phyloP scores from a whole-genome alignment of 2,888 invertebrate genomes.

The Hypselothyrea guttata region DNA sequence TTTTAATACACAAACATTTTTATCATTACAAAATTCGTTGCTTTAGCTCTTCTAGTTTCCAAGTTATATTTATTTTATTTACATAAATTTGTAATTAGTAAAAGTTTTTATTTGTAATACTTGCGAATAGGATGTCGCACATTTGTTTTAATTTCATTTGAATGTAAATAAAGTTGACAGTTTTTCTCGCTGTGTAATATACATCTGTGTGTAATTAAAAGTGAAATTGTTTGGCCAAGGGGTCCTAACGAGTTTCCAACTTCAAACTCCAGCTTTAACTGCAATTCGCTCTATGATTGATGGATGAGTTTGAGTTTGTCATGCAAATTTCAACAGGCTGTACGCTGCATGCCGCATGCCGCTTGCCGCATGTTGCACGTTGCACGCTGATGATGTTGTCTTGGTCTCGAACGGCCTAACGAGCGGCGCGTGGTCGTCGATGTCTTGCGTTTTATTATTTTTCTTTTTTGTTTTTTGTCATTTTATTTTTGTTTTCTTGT shows the following conservation, averaged over 20 bases:
- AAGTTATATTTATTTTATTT: no score
- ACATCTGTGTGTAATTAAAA: constrained; percentile 59
- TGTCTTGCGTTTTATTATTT: constrained; percentile 8
- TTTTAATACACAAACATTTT: no score
- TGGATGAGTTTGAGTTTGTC: constrained; percentile 78
- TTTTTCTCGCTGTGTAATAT: no score
- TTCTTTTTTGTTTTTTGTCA: neutral
- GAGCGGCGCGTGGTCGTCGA: constrained; percentile 71
- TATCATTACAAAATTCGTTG: no score
- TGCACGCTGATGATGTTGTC: constrained; percentile 52
- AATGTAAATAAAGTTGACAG: neutral
- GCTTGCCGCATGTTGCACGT: constrained; percentile 36
- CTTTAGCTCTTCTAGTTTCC: no score
- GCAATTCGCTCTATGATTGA: constrained; percentile 64
- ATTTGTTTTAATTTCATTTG: neutral
- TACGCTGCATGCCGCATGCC: constrained; percentile 26
- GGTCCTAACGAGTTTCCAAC: constrained; percentile 63
- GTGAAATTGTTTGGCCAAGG: constrained; percentile 68
- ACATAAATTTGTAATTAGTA: no score
- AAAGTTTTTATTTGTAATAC: no score
- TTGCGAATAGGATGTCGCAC: no score
- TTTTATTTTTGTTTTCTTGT: neutral
- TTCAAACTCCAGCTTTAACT: constrained; percentile 33
- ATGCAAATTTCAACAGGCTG: constrained; percentile 75
- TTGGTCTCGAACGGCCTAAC: constrained; percentile 55